Evolutionary conservation across 1,140 invertebrate species (phyloP), one percentile per base, ranked within the genome.

Genomic region (Pristionchus pacificus): DNA sequence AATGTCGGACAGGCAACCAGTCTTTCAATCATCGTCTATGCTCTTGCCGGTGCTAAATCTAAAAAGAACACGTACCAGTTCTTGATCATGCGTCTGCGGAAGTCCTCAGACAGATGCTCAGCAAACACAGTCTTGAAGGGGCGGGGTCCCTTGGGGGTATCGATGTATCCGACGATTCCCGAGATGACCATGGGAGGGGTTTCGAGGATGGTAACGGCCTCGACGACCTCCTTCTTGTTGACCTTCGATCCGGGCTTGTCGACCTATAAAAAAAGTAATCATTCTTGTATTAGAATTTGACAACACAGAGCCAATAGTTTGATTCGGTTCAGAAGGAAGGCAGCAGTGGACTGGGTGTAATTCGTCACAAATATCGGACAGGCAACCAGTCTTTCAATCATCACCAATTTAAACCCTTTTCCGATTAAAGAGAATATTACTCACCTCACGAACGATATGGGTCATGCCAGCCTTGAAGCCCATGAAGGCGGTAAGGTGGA

Each of bases 381-480:
- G 38, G 38, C 38, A 49, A 49, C 38, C 38, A n/a, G 38, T 49
- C 19, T 49, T 10, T 49, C 6, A 6, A 49, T 49, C 38, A 49
- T 19, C 19, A 19, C 19, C 38, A 49, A 19, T 49, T 49, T 49
- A 19, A 49, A 49, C 6, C 6, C 38, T 10, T 10, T 19, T 49
- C 19, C 6, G 38, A 10, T 49, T 19, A 65, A 63, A 63, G 6
- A n/a, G 2, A 57, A 67, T 63, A n/a, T 10, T 6, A 14, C 65
- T 28, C 55, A 69, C 67, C 88, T 99, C 96, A 81, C 97, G 89
- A 2, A 99, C 92, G 85, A 99, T 92, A 85, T 99, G 97, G 77
- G 95, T 97, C 97, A 99, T 99, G 85, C 97, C 97, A 85, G 96
- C 95, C 86, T 99, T 99, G 86, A 97, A 99, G 60, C 91, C 93